Conservation (phyloP, 2,888 invertebrate genomes). For the Noctua pronuba region DNA sequence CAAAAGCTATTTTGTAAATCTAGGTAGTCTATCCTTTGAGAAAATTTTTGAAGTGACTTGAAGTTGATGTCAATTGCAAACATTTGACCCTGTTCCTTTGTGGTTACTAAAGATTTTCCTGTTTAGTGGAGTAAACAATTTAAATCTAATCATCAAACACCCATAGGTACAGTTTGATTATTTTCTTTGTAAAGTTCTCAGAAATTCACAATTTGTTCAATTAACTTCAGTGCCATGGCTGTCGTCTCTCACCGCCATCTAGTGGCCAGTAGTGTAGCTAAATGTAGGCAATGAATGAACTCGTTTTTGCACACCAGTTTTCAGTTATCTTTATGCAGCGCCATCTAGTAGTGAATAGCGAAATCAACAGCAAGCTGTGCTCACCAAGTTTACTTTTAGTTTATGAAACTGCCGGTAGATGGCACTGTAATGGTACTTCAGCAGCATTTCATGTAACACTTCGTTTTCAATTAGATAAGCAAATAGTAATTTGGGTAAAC, state of each 20-base stretch:
- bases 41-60: neutral
- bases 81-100: neutral
- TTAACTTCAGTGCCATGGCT: too few relatives aligned
- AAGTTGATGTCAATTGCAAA: neutral
- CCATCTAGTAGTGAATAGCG: constrained; percentile 39
- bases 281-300: neutral
- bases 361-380: neutral
- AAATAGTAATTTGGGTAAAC: neutral
- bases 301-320: neutral
- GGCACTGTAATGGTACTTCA: neutral
- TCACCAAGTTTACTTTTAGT: neutral
- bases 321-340: neutral
- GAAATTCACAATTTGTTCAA: neutral
- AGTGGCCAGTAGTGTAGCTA: constrained; percentile 11
- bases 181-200: neutral
- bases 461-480: neutral
- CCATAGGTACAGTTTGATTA: neutral
- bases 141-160: neutral
- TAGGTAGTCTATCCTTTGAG: neutral
- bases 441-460: neutral
- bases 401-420: constrained; percentile 23
- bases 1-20: neutral
- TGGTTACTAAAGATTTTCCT: neutral
- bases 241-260: constrained; percentile 51
- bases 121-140: neutral